phyloP scores from a whole-genome alignment of 2,888 invertebrate species.

The Aspidiotus rigidus region DNA sequence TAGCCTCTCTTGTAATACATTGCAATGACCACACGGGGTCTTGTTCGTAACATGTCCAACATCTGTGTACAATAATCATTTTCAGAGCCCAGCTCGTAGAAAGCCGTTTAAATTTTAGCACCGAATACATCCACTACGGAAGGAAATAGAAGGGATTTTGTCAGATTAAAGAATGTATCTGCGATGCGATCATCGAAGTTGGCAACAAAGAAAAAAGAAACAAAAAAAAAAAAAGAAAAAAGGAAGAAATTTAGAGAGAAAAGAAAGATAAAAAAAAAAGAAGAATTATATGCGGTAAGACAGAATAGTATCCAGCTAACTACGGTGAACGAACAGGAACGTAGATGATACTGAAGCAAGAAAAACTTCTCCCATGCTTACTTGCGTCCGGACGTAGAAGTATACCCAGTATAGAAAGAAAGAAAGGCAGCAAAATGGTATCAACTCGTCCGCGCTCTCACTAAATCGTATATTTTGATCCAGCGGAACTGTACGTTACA shows the following conservation, averaged over 20 bases:
- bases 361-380: background rate
- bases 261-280: too few species aligned
- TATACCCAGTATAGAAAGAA: background rate
- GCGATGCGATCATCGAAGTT: background rate
- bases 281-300: background rate
- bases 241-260: background rate
- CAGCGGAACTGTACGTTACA: background rate
- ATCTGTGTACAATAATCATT: too few species aligned
- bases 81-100: too few species aligned
- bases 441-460: constrained; percentile 2
- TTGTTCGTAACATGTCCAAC: too few species aligned
- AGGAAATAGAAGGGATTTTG: background rate
- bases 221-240: constrained; percentile 3
- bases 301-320: too few species aligned
- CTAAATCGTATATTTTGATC: constrained; percentile 2
- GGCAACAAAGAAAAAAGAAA: background rate
- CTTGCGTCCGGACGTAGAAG: background rate
- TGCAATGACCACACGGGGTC: too few species aligned
- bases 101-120: background rate
- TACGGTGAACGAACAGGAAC: too few species aligned
- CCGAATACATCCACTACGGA: constrained; percentile 1
- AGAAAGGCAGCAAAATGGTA: background rate
- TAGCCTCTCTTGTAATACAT: too few species aligned
- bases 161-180: background rate
- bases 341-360: background rate